A percentile compares a stretch with the other conserved stretches of the same genome.
Evolutionary conservation across 2,113 vertebrate species (phyloP).

Genomic region (Tragelaphus imberbis): DNA sequence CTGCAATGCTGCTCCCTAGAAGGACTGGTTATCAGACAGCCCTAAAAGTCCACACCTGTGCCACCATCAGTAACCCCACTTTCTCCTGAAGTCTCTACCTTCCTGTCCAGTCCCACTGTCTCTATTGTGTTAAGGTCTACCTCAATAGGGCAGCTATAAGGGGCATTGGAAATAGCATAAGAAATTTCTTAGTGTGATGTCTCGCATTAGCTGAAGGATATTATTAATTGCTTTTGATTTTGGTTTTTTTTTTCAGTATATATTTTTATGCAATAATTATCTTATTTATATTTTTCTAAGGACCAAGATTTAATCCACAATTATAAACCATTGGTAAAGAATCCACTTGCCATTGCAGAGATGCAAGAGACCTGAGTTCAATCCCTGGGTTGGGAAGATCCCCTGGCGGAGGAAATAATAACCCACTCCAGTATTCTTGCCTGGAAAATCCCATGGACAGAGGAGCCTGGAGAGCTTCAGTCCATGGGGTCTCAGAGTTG

Average conservation of each 20-base stretch:
- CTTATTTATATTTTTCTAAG: neutral
- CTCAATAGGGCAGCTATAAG: neutral
- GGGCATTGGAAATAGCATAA: neutral
- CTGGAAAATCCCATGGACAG: neutral
- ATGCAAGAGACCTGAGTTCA: neutral
- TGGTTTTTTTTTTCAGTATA: neutral
- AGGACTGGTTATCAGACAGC: neutral
- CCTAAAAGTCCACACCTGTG: neutral
- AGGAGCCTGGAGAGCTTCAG: neutral
- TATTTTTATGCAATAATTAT: neutral
- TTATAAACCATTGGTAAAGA: neutral
- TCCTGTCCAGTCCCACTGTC: neutral
- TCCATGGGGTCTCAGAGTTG: neutral
- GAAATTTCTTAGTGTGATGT: neutral
- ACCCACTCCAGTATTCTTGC: neutral
- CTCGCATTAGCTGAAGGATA: neutral
- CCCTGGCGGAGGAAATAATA: neutral
- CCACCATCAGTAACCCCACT: too few relatives aligned
- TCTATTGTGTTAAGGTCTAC: neutral
- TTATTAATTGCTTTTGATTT: conserved; percentile 16
- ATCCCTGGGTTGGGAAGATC: neutral
- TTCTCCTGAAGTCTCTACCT: neutral
- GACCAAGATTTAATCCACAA: neutral
- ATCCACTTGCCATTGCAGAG: neutral
- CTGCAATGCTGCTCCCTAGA: neutral